A percentile compares a stretch with the other conserved stretches of the same genome.
Evolutionary conservation across 2,888 invertebrate species (phyloP).

Genomic region (Melieria crassipennis): DNA sequence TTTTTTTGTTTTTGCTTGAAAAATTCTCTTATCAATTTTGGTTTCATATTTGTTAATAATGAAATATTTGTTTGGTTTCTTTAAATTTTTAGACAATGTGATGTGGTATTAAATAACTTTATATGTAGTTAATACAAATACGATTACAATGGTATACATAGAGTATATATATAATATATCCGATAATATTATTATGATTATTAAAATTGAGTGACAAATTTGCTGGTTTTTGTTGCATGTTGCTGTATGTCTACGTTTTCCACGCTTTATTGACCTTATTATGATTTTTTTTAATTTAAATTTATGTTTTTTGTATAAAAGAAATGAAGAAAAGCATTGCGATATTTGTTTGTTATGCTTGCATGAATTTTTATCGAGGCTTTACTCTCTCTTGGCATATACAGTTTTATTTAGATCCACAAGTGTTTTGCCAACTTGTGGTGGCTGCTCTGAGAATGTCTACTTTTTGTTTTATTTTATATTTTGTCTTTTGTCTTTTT

Average conservation of each 20-base stretch:
- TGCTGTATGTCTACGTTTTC: slow-evolving; percentile 30
- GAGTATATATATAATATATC: slow-evolving; percentile 34
- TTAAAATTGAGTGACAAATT: slow-evolving; percentile 30
- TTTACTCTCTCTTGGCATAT: too few relatives aligned
- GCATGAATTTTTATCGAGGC: background rate
- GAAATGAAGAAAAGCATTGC: slow-evolving; percentile 29
- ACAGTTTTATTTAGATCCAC: too few relatives aligned
- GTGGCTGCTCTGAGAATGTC: too few relatives aligned
- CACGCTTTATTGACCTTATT: slow-evolving; percentile 18
- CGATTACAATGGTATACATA: slow-evolving; percentile 43
- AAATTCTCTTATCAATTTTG: too few relatives aligned
- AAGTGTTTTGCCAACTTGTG: too few relatives aligned
- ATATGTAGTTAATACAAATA: slow-evolving; percentile 41
- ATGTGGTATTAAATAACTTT: slow-evolving; percentile 35
- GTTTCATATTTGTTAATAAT: slow-evolving; percentile 26
- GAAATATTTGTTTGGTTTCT: slow-evolving; percentile 28
- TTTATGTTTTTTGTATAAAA: slow-evolving; percentile 18
- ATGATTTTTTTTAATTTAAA: slow-evolving; percentile 22
- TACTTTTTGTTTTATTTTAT: too few relatives aligned
- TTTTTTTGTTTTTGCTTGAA: slow-evolving; percentile 17
- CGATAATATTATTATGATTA: slow-evolving; percentile 38
- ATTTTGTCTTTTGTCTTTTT: too few relatives aligned
- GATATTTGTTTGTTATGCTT: slow-evolving; percentile 27
- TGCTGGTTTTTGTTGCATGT: slow-evolving; percentile 15
- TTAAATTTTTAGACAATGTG: slow-evolving; percentile 27